Base-by-base conservation (phyloP, 2,888 invertebrate species). In the Pinctada fucata region DNA sequence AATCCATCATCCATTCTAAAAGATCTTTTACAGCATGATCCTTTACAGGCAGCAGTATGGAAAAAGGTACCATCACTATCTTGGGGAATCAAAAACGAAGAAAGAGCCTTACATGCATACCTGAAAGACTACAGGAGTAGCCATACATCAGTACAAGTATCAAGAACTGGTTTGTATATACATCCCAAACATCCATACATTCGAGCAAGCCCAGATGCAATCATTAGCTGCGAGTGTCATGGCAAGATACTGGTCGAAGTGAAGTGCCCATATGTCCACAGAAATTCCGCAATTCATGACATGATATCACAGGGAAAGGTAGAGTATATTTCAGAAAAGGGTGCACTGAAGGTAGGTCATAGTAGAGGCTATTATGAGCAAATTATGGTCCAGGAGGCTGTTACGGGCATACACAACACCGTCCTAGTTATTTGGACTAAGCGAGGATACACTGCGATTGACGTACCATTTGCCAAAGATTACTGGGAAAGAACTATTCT, bases 161-260 rank as follows among this genome's bases (percentile, higher is more conserved):
- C 10, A 47, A 48, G 49, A 68, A 50, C 78, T 6, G 78, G 73
- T 45, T 50, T 78, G 3, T 3, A 69, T 2, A 64, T 69, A 0
- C 63, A 73, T 63, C 31, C 50, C 4, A 16, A 10, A 10, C 50
- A 58, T 49, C 69, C 75, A 10, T 81, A 72, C 47, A 52, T 81
- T 8, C 16, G 81, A 45, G 70, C 72, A 13, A 71, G 75, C 47
- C 81, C 81, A 50, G 81, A 81, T 73, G 78, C 75, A 1, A 69
- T 75, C 5, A 50, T 75, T 3, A n/a, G 8, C 6, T 81, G 81
- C 49, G 13, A 48, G 4, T 81, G 81, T 49, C 78, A 78, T 69
- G 75, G 75, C 2, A 67, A 49, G n/a, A 49, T 31, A 10, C 2
- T 81, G 3, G 47, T 78, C 5, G 81, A 78, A 66, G 72, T 81